Percentiles rank a stretch among this genome's conserved stretches.
phyloP scores from a whole-genome alignment of 1,140 invertebrate genomes.

The Pseudomyrmex flavicornis region DNA sequence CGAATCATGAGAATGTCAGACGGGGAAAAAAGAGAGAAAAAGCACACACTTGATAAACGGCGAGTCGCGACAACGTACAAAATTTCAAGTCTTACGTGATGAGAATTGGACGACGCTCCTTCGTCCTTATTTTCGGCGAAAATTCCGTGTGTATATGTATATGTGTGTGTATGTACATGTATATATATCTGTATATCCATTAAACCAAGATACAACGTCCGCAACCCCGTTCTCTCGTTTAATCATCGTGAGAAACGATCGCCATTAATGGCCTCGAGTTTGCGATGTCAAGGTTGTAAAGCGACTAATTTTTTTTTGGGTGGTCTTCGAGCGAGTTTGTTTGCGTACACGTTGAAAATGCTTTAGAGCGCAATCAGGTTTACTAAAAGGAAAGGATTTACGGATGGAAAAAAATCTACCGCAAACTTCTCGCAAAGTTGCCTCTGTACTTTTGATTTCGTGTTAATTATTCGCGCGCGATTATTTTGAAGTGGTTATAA shows the following conservation, averaged over 20 bases:
- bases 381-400: neutral
- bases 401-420: neutral
- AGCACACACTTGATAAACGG: slow-evolving; percentile 9
- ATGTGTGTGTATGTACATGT: too few species aligned
- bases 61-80: neutral
- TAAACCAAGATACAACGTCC: slow-evolving; percentile 15
- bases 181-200: neutral
- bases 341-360: slow-evolving; percentile 6
- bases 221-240: neutral
- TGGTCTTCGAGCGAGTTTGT: neutral
- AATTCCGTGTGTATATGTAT: neutral
- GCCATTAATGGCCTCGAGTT: neutral
- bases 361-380: slow-evolving; percentile 4
- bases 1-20: neutral
- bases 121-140: slow-evolving; percentile 20
- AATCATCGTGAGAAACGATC: slow-evolving; percentile 5
- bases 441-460: neutral
- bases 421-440: neutral
- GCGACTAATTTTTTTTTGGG: slow-evolving; percentile 3
- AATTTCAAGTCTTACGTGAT: neutral
- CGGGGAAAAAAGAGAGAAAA: neutral
- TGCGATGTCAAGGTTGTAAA: neutral
- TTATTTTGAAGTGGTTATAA: neutral
- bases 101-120: neutral
- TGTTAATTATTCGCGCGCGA: neutral